Percentiles rank a stretch among this genome's conserved stretches.
phyloP scores from a whole-genome alignment of 1,140 invertebrate genomes.

The Ylistrum balloti region DNA sequence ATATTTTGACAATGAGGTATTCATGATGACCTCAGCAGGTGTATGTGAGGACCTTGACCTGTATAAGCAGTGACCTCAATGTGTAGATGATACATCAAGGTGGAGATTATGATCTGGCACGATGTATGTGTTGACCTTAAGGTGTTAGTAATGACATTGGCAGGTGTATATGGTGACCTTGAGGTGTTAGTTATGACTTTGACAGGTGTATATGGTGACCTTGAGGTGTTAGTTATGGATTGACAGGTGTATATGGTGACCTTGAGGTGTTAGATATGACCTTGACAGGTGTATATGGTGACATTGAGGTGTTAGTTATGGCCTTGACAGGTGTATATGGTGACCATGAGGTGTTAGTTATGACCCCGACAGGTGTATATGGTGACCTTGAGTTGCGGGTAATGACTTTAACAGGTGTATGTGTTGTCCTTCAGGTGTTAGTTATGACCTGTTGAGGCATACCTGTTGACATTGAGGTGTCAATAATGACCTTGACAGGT shows the following conservation, averaged over 20 bases:
- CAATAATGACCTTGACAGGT: not conserved
- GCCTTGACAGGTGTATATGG: no score
- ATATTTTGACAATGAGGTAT: no score
- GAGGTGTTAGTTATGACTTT: no score
- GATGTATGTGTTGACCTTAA: not conserved
- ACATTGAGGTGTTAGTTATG: no score
- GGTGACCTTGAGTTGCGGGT: not conserved
- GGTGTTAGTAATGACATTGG: not conserved
- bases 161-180: no score
- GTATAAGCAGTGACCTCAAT: not conserved
- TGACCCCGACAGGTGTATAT: not conserved
- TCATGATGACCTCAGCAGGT: not conserved
- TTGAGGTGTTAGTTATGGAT: no score
- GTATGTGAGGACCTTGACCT: not conserved
- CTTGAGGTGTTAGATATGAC: no score
- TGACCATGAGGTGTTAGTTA: not conserved
- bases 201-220: no score
- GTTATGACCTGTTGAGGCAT: no score
- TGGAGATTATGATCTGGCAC: not conserved
- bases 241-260: no score
- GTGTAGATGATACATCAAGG: not conserved
- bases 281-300: no score
- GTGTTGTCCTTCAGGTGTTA: not conserved
- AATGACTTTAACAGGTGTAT: no score
- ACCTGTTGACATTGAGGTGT: not conserved